Evolutionary conservation across 2,113 vertebrate species (phyloP).

Genomic region (Cyphomyrus plagiostoma): DNA sequence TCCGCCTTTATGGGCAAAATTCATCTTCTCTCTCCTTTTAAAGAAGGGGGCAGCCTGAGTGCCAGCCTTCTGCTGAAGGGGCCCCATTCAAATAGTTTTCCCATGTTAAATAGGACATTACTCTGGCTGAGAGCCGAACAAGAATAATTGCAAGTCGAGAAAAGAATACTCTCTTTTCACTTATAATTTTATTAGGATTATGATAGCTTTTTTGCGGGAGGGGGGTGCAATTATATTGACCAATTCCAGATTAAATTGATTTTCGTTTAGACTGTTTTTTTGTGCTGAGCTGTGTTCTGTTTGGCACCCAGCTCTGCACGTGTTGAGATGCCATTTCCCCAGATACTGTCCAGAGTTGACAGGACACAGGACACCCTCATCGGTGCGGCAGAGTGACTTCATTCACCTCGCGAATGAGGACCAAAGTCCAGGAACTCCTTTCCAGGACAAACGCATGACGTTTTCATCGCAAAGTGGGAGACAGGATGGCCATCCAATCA

Average conservation of each 20-base stretch:
- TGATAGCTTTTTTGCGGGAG: neutral
- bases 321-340: neutral
- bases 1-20: constrained; percentile 98
- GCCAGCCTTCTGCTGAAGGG: constrained; percentile 53
- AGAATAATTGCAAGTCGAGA: constrained; percentile 7
- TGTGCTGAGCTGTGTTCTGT: neutral
- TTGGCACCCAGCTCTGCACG: neutral
- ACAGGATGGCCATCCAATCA: neutral
- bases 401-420: neutral
- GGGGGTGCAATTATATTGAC: neutral
- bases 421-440: neutral
- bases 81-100: constrained; percentile 57
- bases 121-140: constrained; percentile 43
- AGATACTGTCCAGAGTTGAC: neutral
- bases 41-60: constrained; percentile 65
- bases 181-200: constrained; percentile 1
- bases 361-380: neutral
- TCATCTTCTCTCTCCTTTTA: constrained; percentile 98
- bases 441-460: neutral
- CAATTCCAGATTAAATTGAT: neutral
- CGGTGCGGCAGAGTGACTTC: neutral
- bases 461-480: neutral
- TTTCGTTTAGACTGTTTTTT: neutral
- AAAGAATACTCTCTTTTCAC: neutral
- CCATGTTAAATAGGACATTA: constrained; percentile 40